Base-by-base conservation (phyloP, 2,113 vertebrate species). In the Aptenodytes patagonicus region DNA sequence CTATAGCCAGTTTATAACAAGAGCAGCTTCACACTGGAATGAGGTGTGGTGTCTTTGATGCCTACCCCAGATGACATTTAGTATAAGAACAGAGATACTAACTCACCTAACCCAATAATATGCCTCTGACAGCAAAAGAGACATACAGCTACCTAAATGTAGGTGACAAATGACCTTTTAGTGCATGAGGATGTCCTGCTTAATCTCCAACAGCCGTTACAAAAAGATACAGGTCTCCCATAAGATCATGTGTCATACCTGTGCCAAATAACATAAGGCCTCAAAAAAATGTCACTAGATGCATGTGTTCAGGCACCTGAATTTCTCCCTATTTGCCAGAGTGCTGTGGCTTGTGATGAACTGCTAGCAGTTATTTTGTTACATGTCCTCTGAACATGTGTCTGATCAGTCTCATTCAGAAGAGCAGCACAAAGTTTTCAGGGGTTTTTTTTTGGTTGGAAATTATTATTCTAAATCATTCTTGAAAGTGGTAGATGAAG, bases 371-470 rank as follows among this genome's bases (percentile, higher is more conserved):
- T 19, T 60, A 29, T 81, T 79, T 75, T 79, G 13, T 49, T 66
- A 24, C 3, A 9, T 6, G 7, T 19, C 9, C 24, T 70, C 71
- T 81, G 34, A 52, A 52, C 7, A 3, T 14, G 8, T 57, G 11
- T 69, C 52, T 61, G 8, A 88, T 44, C 14, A 36, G 12, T 44
- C 31, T 84, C 24, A 40, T 61, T 87, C 60, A 70, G 46, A 79
- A 77, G 13, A 83, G 21, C 9, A 58, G 6, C 17, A 44, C 38
- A 10, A 31, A 73, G 5, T n/a, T 77, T 72, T 69, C 47, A 14
- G 19, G 9, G 0, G 3, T 2, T 32, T 5, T n/a, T n/a, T 26
- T 68, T 32, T 42, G 11, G 4, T 16, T 82, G 68, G 17, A 46
- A 84, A 66, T 62, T 54, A 65, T 42, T 80, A 18, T 51, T 89